Conservation (phyloP, 1,140 invertebrate species). For the Zaprionus tsacasi region DNA sequence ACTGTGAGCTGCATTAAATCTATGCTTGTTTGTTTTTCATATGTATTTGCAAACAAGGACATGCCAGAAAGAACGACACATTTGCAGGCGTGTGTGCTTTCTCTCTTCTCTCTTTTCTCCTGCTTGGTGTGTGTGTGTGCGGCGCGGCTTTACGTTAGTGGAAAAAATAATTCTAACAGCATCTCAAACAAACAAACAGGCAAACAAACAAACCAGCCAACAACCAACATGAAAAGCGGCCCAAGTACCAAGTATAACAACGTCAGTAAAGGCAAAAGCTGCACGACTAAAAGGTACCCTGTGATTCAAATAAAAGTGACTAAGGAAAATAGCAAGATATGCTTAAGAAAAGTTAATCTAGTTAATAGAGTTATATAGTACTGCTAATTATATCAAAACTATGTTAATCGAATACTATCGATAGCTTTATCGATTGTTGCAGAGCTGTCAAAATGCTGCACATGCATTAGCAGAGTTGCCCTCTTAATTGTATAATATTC, state of each 20-base stretch:
- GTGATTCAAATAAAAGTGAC: not conserved
- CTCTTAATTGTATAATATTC: too few species aligned
- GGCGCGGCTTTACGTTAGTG: conserved; percentile 76
- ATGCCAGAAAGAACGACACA: conserved; percentile 46
- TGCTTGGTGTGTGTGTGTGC: conserved; percentile 51
- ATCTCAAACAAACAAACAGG: conserved; percentile 78
- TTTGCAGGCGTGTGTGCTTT: conserved; percentile 38
- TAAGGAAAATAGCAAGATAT: not conserved
- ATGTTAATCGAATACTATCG: not conserved
- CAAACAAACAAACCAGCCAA: conserved; percentile 73
- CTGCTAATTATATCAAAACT: too few species aligned
- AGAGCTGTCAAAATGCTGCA: not conserved
- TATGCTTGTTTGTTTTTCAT: conserved; percentile 79
- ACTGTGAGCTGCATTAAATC: conserved; percentile 74
- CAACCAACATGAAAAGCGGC: conserved; percentile 78
- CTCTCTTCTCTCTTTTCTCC: conserved; percentile 26
- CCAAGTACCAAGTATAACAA: conserved; percentile 50
- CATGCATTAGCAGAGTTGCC: too few species aligned
- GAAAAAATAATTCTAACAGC: conserved; percentile 81
- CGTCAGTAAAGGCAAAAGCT: conserved; percentile 17
- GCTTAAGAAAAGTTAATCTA: not conserved
- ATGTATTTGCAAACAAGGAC: conserved; percentile 78
- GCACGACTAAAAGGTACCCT: conserved; percentile 9
- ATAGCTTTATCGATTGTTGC: not conserved
- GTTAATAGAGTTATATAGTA: too few species aligned